phyloP scores from a whole-genome alignment of 1,140 invertebrate species.

The Leucophenga varia region DNA sequence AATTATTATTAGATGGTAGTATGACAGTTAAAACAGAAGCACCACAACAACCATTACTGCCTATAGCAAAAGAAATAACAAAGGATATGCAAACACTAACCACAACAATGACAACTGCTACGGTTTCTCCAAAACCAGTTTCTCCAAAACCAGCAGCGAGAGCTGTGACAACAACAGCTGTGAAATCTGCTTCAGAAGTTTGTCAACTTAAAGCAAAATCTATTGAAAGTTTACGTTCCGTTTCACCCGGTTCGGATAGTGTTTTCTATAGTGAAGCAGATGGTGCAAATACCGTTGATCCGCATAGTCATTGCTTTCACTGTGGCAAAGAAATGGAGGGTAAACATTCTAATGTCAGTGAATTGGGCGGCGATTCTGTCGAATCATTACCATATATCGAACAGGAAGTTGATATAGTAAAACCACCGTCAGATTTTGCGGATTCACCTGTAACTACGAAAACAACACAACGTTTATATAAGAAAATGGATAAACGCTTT shows the following conservation, averaged over 20 bases:
- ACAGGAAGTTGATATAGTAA: constrained; percentile 71
- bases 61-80: constrained; percentile 5
- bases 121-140: constrained; percentile 31
- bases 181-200: constrained; percentile 57
- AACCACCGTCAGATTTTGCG: constrained; percentile 82
- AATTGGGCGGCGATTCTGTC: constrained; percentile 56
- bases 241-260: constrained; percentile 83
- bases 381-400: constrained; percentile 50
- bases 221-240: constrained; percentile 78
- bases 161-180: constrained; percentile 5
- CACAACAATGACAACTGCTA: constrained; percentile 7
- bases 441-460: constrained; percentile 72
- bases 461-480: constrained; percentile 65
- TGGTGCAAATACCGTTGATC: constrained; percentile 53
- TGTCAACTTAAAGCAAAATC: constrained; percentile 75
- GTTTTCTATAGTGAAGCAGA: constrained; percentile 83
- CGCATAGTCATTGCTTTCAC: constrained; percentile 68
- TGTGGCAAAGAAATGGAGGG: constrained; percentile 75
- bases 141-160: not conserved
- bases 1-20: constrained; percentile 40
- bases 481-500: constrained; percentile 79
- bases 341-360: constrained; percentile 52
- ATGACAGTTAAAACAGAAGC: too few species aligned
- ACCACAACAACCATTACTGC: constrained; percentile 8
- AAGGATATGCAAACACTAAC: not conserved